Conservation (phyloP, 2,888 invertebrate genomes). For the Anthophora plumipes region DNA sequence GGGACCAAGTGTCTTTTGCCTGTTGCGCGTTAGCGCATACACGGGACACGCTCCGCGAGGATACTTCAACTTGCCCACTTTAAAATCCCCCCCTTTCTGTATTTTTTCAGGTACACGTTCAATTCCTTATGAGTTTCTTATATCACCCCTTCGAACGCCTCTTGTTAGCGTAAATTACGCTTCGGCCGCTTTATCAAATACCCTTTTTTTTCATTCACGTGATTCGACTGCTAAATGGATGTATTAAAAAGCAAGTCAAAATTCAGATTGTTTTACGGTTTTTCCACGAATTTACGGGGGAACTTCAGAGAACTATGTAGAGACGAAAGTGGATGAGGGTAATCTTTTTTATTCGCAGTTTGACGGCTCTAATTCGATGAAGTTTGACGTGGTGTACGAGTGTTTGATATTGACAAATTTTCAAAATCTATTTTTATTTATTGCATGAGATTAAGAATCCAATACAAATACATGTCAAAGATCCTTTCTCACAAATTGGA, state of each 20-base stretch:
- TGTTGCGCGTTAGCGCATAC: slow-evolving; percentile 16
- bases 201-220: too few species aligned
- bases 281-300: neutral
- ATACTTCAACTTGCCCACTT: slow-evolving; percentile 27
- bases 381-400: too few species aligned
- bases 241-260: slow-evolving; percentile 3
- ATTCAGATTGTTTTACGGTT: neutral
- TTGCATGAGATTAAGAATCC: too few species aligned
- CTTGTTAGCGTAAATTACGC: slow-evolving; percentile 42
- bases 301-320: neutral
- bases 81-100: neutral
- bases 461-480: too few species aligned
- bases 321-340: neutral
- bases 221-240: slow-evolving; percentile 5
- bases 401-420: neutral
- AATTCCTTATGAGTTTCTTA: slow-evolving; percentile 32
- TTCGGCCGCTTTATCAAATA: neutral
- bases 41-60: slow-evolving; percentile 17
- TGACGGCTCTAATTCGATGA: neutral
- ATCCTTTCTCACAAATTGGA: too few species aligned
- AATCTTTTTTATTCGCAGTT: neutral
- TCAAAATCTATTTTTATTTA: neutral
- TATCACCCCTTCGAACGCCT: slow-evolving; percentile 7
- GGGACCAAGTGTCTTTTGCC: slow-evolving; percentile 52
- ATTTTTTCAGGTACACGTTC: slow-evolving; percentile 4